Evolutionary conservation across 2,797 vertebrate genomes (phyloP), one percentile per base, ranked within the genome.

Genomic region (Peromyscus attwateri): DNA sequence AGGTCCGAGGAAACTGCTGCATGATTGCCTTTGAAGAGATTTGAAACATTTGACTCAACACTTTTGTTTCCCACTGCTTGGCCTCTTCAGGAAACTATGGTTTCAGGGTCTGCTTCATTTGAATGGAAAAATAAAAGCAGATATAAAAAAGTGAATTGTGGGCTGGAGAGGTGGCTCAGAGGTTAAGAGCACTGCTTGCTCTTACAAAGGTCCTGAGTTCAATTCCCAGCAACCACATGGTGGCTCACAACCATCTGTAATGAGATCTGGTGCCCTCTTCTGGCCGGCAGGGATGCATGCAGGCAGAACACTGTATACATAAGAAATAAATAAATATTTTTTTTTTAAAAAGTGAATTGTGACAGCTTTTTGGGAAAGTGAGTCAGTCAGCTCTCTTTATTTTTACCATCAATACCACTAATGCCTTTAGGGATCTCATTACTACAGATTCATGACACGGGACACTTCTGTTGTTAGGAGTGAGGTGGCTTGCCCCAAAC

Each of bases 371-470:
- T 71, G 23, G 70, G 79, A 92, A 82, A 95, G 37, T 87, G 71
- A 95, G 17, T 92, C 64, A 16, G 46, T 96, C 57, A 88, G 66
- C 37, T 92, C 55, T 81, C 77, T 96, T 96, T 93, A 84, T 52
- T 96, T 81, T 87, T 91, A 88, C 34, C 85, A 70, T 83, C 29
- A 87, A 10, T 89, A 89, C 89, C 89, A 96, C 80, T 79, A 87
- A 92, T 87, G 70, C 80, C 57, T 93, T 96, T 73, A 96, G 90
- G 87, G 46, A 92, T 68, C 57, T 85, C 81, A 62, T 96, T 82
- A 92, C 52, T 88, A 88, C 76, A 95, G 40, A 70, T 23, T 85
- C 40, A 95, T 95, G 57, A 62, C 17, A 52, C 40, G 52, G n/a
- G 79, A 76, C 27, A 25, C 14, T 89, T 91, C 79, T 83, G 7